Base-by-base conservation (phyloP, 2,888 invertebrate genomes). In the Lasioglossum marginatum region DNA sequence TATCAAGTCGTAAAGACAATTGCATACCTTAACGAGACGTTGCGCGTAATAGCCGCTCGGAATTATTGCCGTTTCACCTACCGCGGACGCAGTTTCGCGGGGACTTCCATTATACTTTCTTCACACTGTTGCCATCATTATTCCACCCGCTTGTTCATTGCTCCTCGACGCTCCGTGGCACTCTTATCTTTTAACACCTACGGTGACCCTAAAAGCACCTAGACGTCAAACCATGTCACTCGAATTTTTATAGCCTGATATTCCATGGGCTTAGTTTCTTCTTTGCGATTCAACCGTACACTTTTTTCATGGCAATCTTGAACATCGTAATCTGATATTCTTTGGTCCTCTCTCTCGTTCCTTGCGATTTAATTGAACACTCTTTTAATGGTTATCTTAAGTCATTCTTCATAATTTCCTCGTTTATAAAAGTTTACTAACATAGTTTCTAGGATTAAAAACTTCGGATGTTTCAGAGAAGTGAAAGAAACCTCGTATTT, bases 11-110 rank as follows among this genome's bases (percentile, higher is more conserved):
- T 37, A 37, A 68, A 68, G 37, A 37, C 68, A 68, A 68, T 68
- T 68, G 34, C 68, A 37, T 68, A n/a, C 27, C 72, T 72, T 72
- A 72, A 72, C 68, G 68, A 68, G 34, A 23, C 68, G 37, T 68
- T 23, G 23, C 68, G 68, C 37, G 37, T 23, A 23, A 37, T 23
- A 34, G 19, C 68, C 37, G 37, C 68, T 23, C 68, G 68, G 23
- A 68, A 68, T 68, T 68, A 68, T 68, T 68, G 34, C 68, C 68
- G 23, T 37, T 23, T 34, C 34, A 68, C 68, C 37, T 19, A 23
- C 19, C 68, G 68, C 68, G 68, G 23, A 57, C 37, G 37, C 37
- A 37, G 23, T 37, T 23, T 23, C 37, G 8, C 23, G 23, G 8
- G 1, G 66, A 66, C 66, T 66, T 66, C 66, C 31, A 31, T 34